Conservation (phyloP, 2,797 vertebrate species). For the Setipinna tenuifilis region DNA sequence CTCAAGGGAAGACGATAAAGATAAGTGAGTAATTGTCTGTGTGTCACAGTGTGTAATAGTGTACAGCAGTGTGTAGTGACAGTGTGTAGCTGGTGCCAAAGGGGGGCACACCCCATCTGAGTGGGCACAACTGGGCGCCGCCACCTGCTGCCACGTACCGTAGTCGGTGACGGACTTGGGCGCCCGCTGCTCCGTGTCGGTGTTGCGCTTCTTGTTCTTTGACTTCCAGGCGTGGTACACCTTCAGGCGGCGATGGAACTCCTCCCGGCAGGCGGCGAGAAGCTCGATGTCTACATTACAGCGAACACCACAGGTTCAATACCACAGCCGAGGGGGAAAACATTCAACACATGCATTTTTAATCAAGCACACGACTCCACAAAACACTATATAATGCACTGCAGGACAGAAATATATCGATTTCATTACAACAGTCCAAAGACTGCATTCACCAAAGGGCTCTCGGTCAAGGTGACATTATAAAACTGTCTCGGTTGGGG, state of each 20-base stretch:
- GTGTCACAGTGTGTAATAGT: too few species aligned
- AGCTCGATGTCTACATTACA: slow-evolving; percentile 88
- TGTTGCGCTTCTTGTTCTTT: slow-evolving; percentile 95
- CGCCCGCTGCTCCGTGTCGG: slow-evolving; percentile 90
- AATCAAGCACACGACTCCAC: not conserved
- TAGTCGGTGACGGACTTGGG: slow-evolving; percentile 97
- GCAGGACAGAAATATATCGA: not conserved
- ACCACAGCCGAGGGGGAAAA: not conserved
- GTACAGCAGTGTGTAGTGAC: too few species aligned
- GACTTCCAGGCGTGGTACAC: slow-evolving; percentile 99
- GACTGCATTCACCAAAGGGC: not conserved
- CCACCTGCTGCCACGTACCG: slow-evolving; percentile 71
- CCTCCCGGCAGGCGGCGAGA: slow-evolving; percentile 95
- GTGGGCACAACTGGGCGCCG: too few species aligned
- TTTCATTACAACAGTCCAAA: not conserved
- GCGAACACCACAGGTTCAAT: slow-evolving; percentile 1
- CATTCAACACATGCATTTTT: slow-evolving; percentile 16
- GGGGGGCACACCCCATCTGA: too few species aligned
- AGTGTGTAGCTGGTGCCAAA: too few species aligned
- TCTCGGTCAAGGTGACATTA: not conserved
- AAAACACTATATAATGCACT: not conserved
- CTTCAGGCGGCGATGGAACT: slow-evolving; percentile 97
- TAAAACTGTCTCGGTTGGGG: slow-evolving; percentile 5
- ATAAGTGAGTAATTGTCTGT: too few species aligned
- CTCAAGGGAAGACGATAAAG: too few species aligned